These are phyloP conservation scores for Tetheella fluctuosa DNA, from an alignment of 2,888 invertebrate species.

Conservation along the genomic window DNA sequence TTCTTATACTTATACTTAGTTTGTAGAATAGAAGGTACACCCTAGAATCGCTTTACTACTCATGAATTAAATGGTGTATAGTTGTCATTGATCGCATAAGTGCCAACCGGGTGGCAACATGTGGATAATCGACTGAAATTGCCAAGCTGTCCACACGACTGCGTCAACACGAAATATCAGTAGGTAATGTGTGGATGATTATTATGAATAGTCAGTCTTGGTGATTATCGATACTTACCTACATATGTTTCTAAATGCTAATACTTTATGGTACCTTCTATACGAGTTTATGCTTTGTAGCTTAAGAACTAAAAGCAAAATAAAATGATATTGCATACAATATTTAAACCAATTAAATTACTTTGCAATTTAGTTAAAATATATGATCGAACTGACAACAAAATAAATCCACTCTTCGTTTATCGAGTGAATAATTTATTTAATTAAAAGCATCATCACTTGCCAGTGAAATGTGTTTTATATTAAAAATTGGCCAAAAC, in stretches of 20 bases:
- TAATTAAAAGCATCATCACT: neutral
- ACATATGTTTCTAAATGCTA: too few relatives aligned
- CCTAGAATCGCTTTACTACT: neutral
- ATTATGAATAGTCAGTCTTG: too few relatives aligned
- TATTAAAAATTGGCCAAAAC: neutral
- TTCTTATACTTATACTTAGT: too few relatives aligned
- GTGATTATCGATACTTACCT: too few relatives aligned
- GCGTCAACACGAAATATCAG: neutral
- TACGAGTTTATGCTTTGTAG: too few relatives aligned
- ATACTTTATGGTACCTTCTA: too few relatives aligned
- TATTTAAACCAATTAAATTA: too few relatives aligned
- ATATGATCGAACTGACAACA: too few relatives aligned
- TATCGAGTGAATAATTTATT: neutral
- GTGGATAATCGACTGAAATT: neutral
- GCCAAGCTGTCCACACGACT: neutral
- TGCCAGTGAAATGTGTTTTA: neutral
- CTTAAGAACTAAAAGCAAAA: too few relatives aligned
- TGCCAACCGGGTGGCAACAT: conserved; percentile 8
- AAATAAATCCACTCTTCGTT: neutral
- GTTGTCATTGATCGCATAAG: conserved; percentile 3
- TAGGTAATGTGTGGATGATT: neutral
- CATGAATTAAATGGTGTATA: neutral
- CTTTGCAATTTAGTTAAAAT: too few relatives aligned
- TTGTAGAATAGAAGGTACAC: too few relatives aligned
- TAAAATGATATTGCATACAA: too few relatives aligned